phyloP scores from a whole-genome alignment of 2,888 invertebrate species.

The Leucania comma region DNA sequence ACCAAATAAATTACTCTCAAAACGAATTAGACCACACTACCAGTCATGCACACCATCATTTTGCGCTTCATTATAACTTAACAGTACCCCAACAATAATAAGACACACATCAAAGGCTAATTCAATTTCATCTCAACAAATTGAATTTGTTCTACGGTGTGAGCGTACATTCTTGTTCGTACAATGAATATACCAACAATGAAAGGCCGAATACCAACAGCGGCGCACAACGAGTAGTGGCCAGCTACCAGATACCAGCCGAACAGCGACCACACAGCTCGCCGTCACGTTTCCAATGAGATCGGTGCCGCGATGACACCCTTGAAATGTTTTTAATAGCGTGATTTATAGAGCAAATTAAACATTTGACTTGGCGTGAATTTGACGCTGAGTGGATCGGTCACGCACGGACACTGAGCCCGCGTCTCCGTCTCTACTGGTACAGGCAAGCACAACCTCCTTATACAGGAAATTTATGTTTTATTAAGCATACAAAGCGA shows the following conservation, averaged over 20 bases:
- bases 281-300: conserved; percentile 89
- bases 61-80: conserved; percentile 64
- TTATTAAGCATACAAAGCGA: background rate
- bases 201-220: conserved; percentile 75
- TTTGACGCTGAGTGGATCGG: conserved; percentile 89
- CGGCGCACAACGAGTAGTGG: conserved; percentile 31
- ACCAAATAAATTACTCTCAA: conserved; percentile 50
- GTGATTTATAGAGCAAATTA: conserved; percentile 91
- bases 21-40: conserved; percentile 44
- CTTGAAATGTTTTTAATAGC: conserved; percentile 90
- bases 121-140: conserved; percentile 77
- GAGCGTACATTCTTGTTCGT: conserved; percentile 71
- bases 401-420: conserved; percentile 86
- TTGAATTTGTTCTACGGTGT: conserved; percentile 80
- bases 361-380: conserved; percentile 91
- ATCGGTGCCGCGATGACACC: conserved; percentile 88
- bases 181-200: conserved; percentile 81
- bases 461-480: background rate
- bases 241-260: conserved; percentile 25
- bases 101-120: conserved; percentile 68
- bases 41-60: conserved; percentile 45
- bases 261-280: conserved; percentile 83
- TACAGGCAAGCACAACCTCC: conserved; percentile 50
- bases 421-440: conserved; percentile 62
- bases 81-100: conserved; percentile 61